phyloP scores from a whole-genome alignment of 2,797 vertebrate species.

The Nyctibius grandis region DNA sequence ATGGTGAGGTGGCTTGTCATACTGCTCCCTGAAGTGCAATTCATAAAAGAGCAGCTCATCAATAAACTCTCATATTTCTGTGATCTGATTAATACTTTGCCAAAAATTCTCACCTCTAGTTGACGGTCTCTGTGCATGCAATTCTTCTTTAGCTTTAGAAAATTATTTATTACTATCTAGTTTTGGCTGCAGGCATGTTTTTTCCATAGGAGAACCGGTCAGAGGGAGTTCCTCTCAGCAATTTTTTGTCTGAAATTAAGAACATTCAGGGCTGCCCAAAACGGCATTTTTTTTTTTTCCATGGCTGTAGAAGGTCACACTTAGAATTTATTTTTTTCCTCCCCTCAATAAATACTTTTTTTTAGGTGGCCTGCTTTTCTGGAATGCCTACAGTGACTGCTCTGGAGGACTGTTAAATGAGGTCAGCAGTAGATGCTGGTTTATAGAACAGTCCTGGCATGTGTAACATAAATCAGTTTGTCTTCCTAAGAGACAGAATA shows the following conservation, averaged over 20 bases:
- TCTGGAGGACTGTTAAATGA: conserved; percentile 54
- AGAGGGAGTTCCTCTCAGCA: conserved; percentile 23
- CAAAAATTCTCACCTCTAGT: neutral
- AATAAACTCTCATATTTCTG: neutral
- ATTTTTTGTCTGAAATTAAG: conserved; percentile 30
- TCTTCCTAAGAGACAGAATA: conserved; percentile 5
- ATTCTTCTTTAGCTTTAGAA: neutral
- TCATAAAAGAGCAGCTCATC: neutral
- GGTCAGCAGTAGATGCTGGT: conserved; percentile 31
- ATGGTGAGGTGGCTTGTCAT: neutral
- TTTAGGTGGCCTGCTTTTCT: conserved; percentile 42
- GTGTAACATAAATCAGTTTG: neutral
- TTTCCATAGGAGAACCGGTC: conserved; percentile 27
- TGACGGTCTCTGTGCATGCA: neutral
- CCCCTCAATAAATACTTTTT: conserved; percentile 21
- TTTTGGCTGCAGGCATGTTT: conserved; percentile 3
- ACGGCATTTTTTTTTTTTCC: neutral
- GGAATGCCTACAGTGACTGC: conserved; percentile 27
- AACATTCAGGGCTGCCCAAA: neutral
- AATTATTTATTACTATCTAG: conserved; percentile 35
- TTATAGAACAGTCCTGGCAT: conserved; percentile 37
- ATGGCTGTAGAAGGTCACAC: conserved; percentile 39
- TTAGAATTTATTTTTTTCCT: conserved; percentile 7
- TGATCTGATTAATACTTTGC: neutral
- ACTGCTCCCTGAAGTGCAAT: neutral